These are phyloP conservation scores for Rallus limicola DNA, from an alignment of 2,113 vertebrate species.

Conservation along the genomic window DNA sequence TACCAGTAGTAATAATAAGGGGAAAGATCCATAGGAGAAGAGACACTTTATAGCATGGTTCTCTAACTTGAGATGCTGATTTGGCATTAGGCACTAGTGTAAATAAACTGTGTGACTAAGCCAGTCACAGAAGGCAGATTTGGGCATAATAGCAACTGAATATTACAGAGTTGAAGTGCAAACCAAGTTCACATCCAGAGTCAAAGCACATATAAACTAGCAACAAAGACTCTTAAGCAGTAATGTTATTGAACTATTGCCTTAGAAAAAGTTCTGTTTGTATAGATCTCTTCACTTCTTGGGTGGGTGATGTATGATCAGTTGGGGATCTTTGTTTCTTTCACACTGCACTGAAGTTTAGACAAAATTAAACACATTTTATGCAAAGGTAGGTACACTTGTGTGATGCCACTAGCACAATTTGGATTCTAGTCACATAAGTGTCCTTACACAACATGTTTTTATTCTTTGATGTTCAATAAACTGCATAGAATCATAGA, in stretches of 20 bases:
- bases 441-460: not conserved
- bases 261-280: not conserved
- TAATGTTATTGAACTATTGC: not conserved
- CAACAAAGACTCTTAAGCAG: not conserved
- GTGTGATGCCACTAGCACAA: not conserved
- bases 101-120: not conserved
- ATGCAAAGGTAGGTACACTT: not conserved
- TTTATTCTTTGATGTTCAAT: not conserved
- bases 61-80: not conserved
- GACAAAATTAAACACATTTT: not conserved
- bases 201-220: not conserved
- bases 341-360: not conserved
- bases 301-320: not conserved
- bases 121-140: not conserved
- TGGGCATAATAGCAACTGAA: not conserved
- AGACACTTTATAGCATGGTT: not conserved
- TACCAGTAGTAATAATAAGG: not conserved
- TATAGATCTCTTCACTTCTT: not conserved
- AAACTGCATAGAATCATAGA: not conserved
- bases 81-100: not conserved
- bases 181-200: not conserved
- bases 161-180: not conserved
- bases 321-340: not conserved
- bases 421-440: not conserved
- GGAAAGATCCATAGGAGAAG: not conserved